These are phyloP conservation scores for Leptoteleia sp. DNA, from an alignment of 1,140 invertebrate species.

Conservation along the genomic window DNA sequence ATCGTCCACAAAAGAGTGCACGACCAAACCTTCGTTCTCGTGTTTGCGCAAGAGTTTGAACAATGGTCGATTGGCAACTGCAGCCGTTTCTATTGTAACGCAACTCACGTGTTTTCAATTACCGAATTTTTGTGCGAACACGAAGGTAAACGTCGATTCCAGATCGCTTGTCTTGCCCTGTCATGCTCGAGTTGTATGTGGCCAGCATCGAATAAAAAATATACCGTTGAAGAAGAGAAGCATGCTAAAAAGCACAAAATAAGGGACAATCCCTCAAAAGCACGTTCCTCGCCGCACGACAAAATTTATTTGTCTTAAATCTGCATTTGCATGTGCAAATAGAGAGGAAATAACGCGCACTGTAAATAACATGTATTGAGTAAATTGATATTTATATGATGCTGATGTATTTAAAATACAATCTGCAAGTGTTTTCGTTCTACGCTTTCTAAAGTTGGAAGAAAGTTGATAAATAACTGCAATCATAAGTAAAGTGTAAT, in stretches of 20 bases:
- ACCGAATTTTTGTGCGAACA: conserved; percentile 65
- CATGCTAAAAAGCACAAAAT: conserved; percentile 22
- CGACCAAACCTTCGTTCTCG: conserved; percentile 34
- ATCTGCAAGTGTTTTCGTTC: neutral
- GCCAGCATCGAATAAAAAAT: conserved; percentile 42
- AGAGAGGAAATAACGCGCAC: neutral
- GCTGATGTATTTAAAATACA: too few relatives aligned
- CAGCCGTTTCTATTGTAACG: conserved; percentile 65
- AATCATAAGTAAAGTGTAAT: neutral
- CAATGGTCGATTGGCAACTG: conserved; percentile 63
- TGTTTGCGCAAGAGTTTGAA: conserved; percentile 61
- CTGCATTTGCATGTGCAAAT: conserved; percentile 21
- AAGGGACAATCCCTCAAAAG: conserved; percentile 33
- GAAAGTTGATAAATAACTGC: neutral
- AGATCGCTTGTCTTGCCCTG: conserved; percentile 60
- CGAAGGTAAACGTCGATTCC: conserved; percentile 67
- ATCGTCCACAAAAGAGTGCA: conserved; percentile 39
- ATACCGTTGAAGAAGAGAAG: conserved; percentile 4
- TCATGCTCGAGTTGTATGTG: conserved; percentile 58
- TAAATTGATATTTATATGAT: neutral
- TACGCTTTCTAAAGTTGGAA: neutral
- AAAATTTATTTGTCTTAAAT: conserved; percentile 41
- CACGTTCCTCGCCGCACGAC: conserved; percentile 22
- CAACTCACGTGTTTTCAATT: conserved; percentile 66
- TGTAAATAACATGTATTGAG: neutral